Conservation (phyloP, 2,888 invertebrate species). For the Tridacna crocea region DNA sequence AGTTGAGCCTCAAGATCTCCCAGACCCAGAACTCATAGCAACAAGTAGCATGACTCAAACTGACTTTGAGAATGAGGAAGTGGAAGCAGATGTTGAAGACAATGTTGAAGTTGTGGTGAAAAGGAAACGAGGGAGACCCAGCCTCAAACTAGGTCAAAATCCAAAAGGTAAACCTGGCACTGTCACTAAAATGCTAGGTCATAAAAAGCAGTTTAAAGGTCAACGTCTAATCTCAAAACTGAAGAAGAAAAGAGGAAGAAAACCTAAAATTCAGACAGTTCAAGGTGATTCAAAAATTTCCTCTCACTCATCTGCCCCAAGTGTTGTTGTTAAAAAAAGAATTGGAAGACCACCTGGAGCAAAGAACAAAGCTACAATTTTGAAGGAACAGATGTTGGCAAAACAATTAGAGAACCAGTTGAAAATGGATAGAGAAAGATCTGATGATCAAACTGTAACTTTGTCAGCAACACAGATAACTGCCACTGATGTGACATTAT, state of each 20-base stretch:
- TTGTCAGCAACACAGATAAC: background rate
- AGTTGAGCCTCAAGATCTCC: constrained; percentile 10
- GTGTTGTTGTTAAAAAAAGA: constrained; percentile 2
- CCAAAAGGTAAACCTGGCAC: background rate
- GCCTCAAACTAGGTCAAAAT: background rate
- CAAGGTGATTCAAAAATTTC: background rate
- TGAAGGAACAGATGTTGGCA: constrained; percentile 9
- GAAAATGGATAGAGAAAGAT: background rate
- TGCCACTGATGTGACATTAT: background rate
- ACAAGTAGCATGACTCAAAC: constrained; percentile 1
- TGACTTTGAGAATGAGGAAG: constrained; percentile 3
- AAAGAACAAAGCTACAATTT: constrained; percentile 25
- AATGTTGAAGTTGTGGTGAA: constrained; percentile 1
- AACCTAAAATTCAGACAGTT: background rate
- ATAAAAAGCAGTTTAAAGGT: constrained; percentile 8
- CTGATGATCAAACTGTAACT: background rate
- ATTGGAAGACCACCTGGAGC: constrained; percentile 31
- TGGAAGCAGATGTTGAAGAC: constrained; percentile 11
- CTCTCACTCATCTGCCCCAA: too few species aligned
- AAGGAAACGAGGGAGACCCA: background rate
- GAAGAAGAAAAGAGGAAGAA: background rate
- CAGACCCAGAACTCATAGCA: background rate
- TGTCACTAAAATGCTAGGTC: background rate
- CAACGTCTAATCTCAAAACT: background rate
- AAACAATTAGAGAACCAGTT: background rate